Percentiles rank a stretch among this genome's conserved stretches.
Evolutionary conservation across 2,113 vertebrate genomes (phyloP).

Genomic region (Carassius carassius): DNA sequence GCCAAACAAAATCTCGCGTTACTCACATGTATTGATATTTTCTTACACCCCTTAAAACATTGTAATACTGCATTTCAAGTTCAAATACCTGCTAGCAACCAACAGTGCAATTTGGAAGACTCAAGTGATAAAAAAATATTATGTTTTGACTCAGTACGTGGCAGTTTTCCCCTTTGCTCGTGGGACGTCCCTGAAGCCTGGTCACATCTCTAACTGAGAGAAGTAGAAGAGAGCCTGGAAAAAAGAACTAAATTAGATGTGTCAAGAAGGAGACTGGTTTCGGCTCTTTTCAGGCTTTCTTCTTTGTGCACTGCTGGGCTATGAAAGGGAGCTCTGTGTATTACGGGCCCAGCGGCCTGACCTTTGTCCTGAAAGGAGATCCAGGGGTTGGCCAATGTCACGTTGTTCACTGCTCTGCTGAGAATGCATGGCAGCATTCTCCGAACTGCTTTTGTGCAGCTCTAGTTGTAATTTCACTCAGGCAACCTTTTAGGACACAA

Average conservation of each 20-base stretch:
- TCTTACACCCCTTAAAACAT: not conserved
- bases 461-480: conserved; percentile 30
- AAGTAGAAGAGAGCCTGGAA: not conserved
- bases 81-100: not conserved
- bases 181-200: not conserved
- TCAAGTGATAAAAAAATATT: not conserved
- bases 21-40: no score
- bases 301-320: conserved; percentile 29
- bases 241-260: conserved; percentile 39
- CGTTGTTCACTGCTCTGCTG: not conserved
- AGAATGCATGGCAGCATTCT: not conserved
- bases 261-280: not conserved
- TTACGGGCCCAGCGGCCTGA: conserved; percentile 36
- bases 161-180: not conserved
- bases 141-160: conserved; percentile 15
- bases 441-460: conserved; percentile 17
- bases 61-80: not conserved
- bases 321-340: conserved; percentile 42
- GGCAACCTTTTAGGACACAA: conserved; percentile 25
- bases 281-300: not conserved
- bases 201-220: conserved; percentile 26
- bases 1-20: no score
- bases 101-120: not conserved
- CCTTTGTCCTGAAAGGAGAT: conserved; percentile 46
- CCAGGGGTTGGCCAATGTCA: conserved; percentile 36